phyloP scores from a whole-genome alignment of 1,140 invertebrate genomes.

The Lucilia sericata region DNA sequence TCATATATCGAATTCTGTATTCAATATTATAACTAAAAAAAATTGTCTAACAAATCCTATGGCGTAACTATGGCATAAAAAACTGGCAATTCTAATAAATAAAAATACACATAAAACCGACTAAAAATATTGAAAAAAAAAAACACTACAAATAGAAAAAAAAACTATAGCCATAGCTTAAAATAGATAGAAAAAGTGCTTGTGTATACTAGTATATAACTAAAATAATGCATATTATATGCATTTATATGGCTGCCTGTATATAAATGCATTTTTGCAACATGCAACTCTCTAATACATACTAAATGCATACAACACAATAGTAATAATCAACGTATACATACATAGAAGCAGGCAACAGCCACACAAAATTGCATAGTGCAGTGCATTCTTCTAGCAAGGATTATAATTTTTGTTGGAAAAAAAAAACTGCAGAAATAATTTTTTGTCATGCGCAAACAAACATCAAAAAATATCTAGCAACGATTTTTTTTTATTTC shows the following conservation, averaged over 20 bases:
- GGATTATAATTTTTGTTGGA: not conserved
- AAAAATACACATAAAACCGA: not conserved
- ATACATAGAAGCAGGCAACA: not conserved
- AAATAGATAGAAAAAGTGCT: not conserved
- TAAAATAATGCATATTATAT: not conserved
- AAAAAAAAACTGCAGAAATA: not conserved
- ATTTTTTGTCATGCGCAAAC: not conserved
- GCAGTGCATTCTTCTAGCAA: not conserved
- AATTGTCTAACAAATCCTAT: conserved; percentile 19
- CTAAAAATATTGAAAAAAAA: not conserved
- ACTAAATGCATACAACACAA: not conserved
- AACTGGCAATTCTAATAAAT: not conserved
- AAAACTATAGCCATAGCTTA: not conserved
- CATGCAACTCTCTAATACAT: not conserved
- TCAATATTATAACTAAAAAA: not conserved
- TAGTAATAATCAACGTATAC: not conserved
- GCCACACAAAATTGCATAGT: conserved; percentile 5
- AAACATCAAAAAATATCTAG: too few species aligned
- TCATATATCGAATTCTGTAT: conserved; percentile 28
- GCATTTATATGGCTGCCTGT: not conserved
- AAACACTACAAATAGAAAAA: not conserved
- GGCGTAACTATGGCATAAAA: not conserved
- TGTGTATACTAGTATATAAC: not conserved
- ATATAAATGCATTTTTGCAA: conserved; percentile 18
- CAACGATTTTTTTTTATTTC: not conserved